Percentiles rank a stretch among this genome's conserved stretches.
phyloP scores from a whole-genome alignment of 1,140 invertebrate species.

The Diprion similis region DNA sequence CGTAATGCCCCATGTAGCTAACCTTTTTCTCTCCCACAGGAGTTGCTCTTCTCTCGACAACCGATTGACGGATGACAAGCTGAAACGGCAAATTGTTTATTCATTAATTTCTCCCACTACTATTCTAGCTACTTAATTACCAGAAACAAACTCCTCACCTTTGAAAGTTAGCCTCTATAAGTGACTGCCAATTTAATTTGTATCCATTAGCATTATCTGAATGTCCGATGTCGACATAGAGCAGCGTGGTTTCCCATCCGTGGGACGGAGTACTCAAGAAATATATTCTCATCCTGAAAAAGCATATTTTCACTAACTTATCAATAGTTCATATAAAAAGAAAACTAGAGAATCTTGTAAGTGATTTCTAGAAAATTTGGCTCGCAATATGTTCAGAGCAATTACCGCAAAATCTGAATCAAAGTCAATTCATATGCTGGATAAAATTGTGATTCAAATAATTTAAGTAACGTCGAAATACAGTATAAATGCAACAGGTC shows the following conservation, averaged over 20 bases:
- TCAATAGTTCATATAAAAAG: constrained; percentile 18
- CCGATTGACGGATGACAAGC: constrained; percentile 61
- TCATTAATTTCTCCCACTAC: too few relatives aligned
- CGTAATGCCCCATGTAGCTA: constrained; percentile 92
- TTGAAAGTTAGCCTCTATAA: constrained; percentile 78
- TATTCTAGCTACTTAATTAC: too few relatives aligned
- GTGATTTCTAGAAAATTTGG: too few relatives aligned
- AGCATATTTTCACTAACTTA: constrained; percentile 16
- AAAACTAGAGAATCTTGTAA: neutral
- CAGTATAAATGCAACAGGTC: too few relatives aligned
- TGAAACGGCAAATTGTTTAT: constrained; percentile 28
- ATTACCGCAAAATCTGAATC: too few relatives aligned
- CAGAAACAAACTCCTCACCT: constrained; percentile 51
- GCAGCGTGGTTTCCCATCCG: constrained; percentile 86
- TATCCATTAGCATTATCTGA: constrained; percentile 59
- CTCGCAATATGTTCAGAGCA: too few relatives aligned
- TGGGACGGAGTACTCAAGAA: constrained; percentile 86
- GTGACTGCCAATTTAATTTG: constrained; percentile 72
- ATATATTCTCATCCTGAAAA: constrained; percentile 77
- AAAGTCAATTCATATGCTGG: too few relatives aligned
- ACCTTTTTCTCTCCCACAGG: constrained; percentile 87
- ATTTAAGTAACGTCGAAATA: too few relatives aligned
- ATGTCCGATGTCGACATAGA: constrained; percentile 82
- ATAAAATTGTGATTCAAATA: too few relatives aligned
- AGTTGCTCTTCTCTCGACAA: constrained; percentile 88